Conservation (phyloP, 1,140 invertebrate genomes). For the Drosophila lini region DNA sequence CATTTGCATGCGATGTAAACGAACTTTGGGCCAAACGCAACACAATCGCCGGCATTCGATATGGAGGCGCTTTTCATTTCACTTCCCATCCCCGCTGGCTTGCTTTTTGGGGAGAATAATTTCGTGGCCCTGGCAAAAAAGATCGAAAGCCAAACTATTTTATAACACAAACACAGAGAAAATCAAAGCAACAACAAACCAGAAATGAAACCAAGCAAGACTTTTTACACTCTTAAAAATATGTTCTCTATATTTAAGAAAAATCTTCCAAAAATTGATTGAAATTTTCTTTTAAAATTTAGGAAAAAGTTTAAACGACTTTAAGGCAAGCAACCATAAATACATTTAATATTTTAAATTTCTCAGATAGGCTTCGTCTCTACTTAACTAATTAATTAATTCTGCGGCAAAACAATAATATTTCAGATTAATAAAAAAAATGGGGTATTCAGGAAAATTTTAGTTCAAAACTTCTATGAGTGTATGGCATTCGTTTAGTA, state of each 20-base stretch:
- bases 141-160: constrained; percentile 28
- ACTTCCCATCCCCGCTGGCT: constrained; percentile 4
- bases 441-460: no score
- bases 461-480: no score
- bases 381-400: no score
- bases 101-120: constrained; percentile 15
- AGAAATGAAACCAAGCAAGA: constrained; percentile 37
- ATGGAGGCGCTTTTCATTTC: constrained; percentile 30
- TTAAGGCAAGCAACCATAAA: no score
- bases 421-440: no score
- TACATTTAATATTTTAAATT: no score
- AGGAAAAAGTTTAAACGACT: no score
- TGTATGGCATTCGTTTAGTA: constrained; percentile 11
- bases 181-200: constrained; percentile 14
- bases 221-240: constrained; percentile 13
- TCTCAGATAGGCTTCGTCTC: no score
- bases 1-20: constrained; percentile 67
- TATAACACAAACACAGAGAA: constrained; percentile 9
- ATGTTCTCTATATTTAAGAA: no score
- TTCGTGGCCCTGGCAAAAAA: background rate
- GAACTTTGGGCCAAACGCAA: constrained; percentile 41
- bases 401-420: no score
- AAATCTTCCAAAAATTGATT: no score
- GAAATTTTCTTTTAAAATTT: no score
- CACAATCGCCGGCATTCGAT: constrained; percentile 5